phyloP scores from a whole-genome alignment of 1,140 invertebrate genomes.

The Matsumurasca onukii region DNA sequence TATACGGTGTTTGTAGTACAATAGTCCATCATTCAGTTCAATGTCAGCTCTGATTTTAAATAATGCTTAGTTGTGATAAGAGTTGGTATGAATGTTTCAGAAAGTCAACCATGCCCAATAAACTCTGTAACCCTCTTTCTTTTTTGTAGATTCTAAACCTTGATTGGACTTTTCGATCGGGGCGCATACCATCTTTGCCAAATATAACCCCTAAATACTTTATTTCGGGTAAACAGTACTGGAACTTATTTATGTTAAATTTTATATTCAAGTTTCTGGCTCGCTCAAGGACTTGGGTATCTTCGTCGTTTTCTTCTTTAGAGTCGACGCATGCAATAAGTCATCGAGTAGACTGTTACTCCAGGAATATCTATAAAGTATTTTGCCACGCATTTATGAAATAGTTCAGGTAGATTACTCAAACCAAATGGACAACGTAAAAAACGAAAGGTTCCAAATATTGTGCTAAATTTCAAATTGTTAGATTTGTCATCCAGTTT shows the following conservation, averaged over 20 bases:
- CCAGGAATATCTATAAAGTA: too few relatives aligned
- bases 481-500: too few relatives aligned
- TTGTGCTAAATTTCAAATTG: slow-evolving; percentile 35
- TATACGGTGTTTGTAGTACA: too few relatives aligned
- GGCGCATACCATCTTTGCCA: slow-evolving; percentile 29
- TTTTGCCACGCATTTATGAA: too few relatives aligned
- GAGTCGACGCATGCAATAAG: not conserved
- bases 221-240: slow-evolving; percentile 31
- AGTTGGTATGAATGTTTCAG: slow-evolving; percentile 29
- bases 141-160: slow-evolving; percentile 29
- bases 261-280: slow-evolving; percentile 35
- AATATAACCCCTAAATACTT: slow-evolving; percentile 32
- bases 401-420: too few relatives aligned
- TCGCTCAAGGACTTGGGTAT: slow-evolving; percentile 30
- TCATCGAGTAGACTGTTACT: slow-evolving; percentile 39
- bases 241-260: slow-evolving; percentile 29
- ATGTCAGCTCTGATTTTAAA: too few relatives aligned
- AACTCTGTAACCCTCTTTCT: slow-evolving; percentile 32
- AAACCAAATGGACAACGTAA: too few relatives aligned
- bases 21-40: too few relatives aligned
- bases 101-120: slow-evolving; percentile 34
- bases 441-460: slow-evolving; percentile 45
- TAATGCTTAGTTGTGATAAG: slow-evolving; percentile 26
- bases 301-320: slow-evolving; percentile 25
- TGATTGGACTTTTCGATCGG: slow-evolving; percentile 28